These are phyloP conservation scores for Anas flavirostris DNA, from an alignment of 2,797 vertebrate genomes.

Conservation along the genomic window DNA sequence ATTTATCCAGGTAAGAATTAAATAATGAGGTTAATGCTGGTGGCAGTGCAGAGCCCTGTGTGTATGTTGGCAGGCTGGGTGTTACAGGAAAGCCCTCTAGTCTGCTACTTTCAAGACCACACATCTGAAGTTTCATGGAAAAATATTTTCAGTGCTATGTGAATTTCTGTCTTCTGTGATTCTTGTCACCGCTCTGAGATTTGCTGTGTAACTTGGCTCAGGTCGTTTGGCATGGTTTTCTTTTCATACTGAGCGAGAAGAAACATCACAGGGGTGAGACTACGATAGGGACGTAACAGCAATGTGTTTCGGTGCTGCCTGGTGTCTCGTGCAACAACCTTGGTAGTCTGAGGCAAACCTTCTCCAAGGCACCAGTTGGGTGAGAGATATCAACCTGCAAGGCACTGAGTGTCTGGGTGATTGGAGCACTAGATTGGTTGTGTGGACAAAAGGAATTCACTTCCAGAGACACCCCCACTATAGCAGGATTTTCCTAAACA, in stretches of 20 bases:
- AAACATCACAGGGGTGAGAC: background rate
- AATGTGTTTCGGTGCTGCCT: rapidly evolving
- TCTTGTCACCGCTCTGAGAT: background rate
- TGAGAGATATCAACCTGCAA: background rate
- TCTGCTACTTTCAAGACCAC: background rate
- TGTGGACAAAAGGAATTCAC: background rate
- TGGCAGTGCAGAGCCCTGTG: background rate
- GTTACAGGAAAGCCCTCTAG: background rate
- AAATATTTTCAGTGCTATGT: background rate
- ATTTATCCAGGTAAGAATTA: background rate
- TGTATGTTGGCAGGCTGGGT: background rate
- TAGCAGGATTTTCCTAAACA: background rate
- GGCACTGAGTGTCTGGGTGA: background rate
- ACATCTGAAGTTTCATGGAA: background rate
- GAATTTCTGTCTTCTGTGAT: background rate
- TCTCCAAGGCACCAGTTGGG: background rate
- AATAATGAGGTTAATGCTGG: background rate
- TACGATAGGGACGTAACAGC: rapidly evolving
- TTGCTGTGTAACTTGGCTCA: background rate
- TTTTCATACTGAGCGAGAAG: background rate
- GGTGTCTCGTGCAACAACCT: rapidly evolving
- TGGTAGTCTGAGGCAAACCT: background rate
- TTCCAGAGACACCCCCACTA: background rate
- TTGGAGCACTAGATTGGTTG: background rate
- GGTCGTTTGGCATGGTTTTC: background rate